phyloP scores from a whole-genome alignment of 2,888 invertebrate species.

The Steinernema carpocapsae region DNA sequence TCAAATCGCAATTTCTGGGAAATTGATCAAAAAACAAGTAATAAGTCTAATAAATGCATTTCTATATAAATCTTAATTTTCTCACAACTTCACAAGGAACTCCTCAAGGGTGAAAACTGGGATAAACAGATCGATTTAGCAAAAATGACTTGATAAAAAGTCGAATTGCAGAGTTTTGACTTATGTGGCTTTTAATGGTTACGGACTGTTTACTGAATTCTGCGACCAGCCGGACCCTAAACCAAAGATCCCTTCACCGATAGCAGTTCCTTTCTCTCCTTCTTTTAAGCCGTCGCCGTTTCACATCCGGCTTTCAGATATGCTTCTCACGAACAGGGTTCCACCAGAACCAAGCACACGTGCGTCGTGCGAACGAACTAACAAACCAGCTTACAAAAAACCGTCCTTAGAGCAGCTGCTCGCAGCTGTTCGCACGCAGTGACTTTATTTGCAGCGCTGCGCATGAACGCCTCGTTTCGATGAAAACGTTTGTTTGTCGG shows the following conservation, averaged over 20 bases:
- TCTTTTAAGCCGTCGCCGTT: neutral
- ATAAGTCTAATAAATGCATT: conserved; percentile 11
- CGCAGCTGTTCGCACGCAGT: too few relatives aligned
- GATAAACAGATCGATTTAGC: neutral
- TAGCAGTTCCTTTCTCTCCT: neutral
- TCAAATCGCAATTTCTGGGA: neutral
- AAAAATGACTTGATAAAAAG: too few relatives aligned
- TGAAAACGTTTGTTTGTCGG: conserved; percentile 34
- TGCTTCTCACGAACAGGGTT: neutral
- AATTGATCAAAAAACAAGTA: conserved; percentile 14
- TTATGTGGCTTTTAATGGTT: too few relatives aligned
- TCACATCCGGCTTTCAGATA: neutral
- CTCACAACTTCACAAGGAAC: neutral
- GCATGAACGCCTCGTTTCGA: conserved; percentile 31
- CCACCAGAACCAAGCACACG: neutral
- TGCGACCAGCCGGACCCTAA: too few relatives aligned
- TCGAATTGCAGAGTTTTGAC: too few relatives aligned
- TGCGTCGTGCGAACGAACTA: conserved; percentile 1
- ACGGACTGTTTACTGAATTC: too few relatives aligned
- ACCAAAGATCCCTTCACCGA: too few relatives aligned
- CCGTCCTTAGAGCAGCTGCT: neutral
- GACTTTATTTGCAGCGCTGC: conserved; percentile 14
- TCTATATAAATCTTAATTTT: neutral
- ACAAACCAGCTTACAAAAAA: conserved; percentile 33
- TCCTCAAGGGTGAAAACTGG: neutral